Percentiles rank a stretch among this genome's conserved stretches.
Evolutionary conservation across 1,140 invertebrate genomes (phyloP).

Genomic region (Drepana arcuata): DNA sequence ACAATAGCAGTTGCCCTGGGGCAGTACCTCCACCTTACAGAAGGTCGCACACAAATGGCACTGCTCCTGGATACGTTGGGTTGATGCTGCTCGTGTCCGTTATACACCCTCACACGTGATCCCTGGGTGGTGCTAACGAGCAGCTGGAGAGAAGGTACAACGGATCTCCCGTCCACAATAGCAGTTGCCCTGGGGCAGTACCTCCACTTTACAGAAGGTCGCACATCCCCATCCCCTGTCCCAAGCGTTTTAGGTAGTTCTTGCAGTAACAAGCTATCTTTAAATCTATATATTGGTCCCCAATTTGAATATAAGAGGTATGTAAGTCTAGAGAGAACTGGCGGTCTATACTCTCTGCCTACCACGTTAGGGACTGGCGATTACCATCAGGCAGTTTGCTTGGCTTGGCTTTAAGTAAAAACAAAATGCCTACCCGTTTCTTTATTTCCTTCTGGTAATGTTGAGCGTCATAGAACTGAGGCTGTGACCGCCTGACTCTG

Average conservation of each 20-base stretch:
- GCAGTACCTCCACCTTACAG: background rate
- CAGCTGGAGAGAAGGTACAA: too few species aligned
- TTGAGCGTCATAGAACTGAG: slow-evolving; percentile 87
- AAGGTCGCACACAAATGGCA: background rate
- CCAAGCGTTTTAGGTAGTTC: too few species aligned
- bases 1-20: too few species aligned
- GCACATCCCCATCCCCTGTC: too few species aligned
- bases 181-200: too few species aligned
- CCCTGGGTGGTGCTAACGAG: too few species aligned
- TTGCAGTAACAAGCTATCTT: background rate
- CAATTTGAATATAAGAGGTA: background rate
- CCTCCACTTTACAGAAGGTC: too few species aligned
- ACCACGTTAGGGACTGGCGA: too few species aligned
- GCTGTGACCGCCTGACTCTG: slow-evolving; percentile 82
- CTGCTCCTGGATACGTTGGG: background rate
- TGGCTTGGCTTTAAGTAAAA: background rate
- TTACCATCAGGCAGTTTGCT: background rate
- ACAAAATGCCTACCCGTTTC: slow-evolving; percentile 26
- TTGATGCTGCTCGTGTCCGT: background rate
- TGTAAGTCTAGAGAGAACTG: too few species aligned
- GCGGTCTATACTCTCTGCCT: too few species aligned
- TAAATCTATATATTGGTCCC: background rate
- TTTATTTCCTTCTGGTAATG: slow-evolving; percentile 74
- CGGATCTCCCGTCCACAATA: too few species aligned
- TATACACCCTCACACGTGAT: background rate